phyloP scores from a whole-genome alignment of 2,888 invertebrate species.

The Euzetes globulus region DNA sequence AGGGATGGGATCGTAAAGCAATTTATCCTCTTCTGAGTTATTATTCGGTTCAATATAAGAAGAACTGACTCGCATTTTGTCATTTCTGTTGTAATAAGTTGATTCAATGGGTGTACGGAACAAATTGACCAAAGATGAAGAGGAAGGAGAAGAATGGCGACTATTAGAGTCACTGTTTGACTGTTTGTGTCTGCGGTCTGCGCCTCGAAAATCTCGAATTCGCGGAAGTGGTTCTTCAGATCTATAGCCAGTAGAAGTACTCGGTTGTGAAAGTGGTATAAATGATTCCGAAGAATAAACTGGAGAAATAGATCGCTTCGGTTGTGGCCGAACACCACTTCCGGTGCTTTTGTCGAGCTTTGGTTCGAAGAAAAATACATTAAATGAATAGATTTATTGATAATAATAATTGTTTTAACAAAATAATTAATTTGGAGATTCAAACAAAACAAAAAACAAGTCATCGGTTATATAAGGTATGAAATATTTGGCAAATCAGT shows the following conservation, averaged over 20 bases:
- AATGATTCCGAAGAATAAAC: neutral
- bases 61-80: too few relatives aligned
- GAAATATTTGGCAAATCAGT: neutral
- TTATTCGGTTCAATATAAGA: neutral
- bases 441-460: neutral
- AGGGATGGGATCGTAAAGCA: neutral
- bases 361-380: too few relatives aligned
- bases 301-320: neutral
- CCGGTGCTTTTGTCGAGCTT: neutral
- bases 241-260: neutral
- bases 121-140: neutral
- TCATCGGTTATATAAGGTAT: too few relatives aligned
- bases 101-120: neutral
- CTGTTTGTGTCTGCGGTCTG: too few relatives aligned
- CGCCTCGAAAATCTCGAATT: too few relatives aligned
- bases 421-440: too few relatives aligned
- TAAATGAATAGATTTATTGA: too few relatives aligned
- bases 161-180: too few relatives aligned
- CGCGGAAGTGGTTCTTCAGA: too few relatives aligned
- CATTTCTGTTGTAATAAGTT: neutral
- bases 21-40: neutral
- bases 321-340: neutral
- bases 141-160: too few relatives aligned
- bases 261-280: neutral
- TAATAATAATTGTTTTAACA: too few relatives aligned